These are phyloP conservation scores for Bradynema listronoti DNA, from an alignment of 1,140 invertebrate genomes.

Conservation along the genomic window DNA sequence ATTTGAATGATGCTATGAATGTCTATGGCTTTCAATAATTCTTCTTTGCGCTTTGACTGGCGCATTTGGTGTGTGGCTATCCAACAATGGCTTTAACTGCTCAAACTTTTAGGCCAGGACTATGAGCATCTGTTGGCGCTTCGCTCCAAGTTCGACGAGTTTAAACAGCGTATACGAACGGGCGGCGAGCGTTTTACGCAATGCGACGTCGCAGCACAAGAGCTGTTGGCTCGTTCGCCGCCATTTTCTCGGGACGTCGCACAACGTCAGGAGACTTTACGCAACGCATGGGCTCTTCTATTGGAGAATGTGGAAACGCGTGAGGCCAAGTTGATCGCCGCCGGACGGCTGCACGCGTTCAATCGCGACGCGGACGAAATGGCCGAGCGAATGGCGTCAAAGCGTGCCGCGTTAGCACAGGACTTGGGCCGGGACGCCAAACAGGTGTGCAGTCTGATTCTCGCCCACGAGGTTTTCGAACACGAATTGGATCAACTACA, in stretches of 20 bases:
- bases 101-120: no score
- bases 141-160: conserved; percentile 92
- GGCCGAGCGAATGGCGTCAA: conserved; percentile 78
- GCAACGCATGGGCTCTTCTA: conserved; percentile 79
- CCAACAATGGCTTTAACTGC: no score
- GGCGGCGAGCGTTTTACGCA: conserved; percentile 84
- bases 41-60: no score
- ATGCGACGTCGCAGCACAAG: conserved; percentile 81
- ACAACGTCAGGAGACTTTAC: conserved; percentile 75
- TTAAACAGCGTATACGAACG: conserved; percentile 81
- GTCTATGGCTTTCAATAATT: no score
- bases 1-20: no score
- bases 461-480: conserved; percentile 86
- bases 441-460: conserved; percentile 72
- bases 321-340: conserved; percentile 77
- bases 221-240: conserved; percentile 67
- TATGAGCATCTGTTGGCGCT: conserved; percentile 12
- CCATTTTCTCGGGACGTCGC: conserved; percentile 80
- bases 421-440: conserved; percentile 80
- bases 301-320: conserved; percentile 76
- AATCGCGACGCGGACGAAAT: conserved; percentile 90
- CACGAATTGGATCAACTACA: conserved; percentile 87
- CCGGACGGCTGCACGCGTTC: conserved; percentile 90
- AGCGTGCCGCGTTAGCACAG: conserved; percentile 73
- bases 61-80: no score